These are phyloP conservation scores for Pipistrellus nathusii DNA, from an alignment of 2,797 vertebrate species.

Conservation along the genomic window DNA sequence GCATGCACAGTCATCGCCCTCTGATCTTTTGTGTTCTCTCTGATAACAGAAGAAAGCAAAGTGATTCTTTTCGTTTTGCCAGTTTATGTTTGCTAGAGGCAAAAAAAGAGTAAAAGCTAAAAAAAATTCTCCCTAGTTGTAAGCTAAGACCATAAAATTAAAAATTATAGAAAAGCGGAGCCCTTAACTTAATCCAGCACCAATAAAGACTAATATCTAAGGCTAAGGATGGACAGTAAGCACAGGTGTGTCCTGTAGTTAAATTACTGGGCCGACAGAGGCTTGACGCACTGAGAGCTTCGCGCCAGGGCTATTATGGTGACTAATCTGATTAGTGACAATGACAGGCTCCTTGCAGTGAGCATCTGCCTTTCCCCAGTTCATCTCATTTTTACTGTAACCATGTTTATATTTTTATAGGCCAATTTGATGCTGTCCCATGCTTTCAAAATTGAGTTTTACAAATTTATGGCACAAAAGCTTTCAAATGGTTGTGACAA, in stretches of 20 bases:
- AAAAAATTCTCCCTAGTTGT: neutral
- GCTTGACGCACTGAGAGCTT: neutral
- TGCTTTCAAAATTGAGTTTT: constrained; percentile 62
- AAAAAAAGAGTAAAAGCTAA: neutral
- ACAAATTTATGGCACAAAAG: constrained; percentile 51
- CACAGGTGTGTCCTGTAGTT: constrained; percentile 38
- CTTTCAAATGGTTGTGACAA: neutral
- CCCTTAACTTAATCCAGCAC: constrained; percentile 65
- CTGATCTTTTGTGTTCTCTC: neutral
- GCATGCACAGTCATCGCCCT: neutral
- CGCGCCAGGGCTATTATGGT: neutral
- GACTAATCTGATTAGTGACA: constrained; percentile 57
- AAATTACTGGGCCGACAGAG: neutral
- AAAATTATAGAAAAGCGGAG: constrained; percentile 66
- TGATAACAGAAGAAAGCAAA: neutral
- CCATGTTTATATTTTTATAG: constrained; percentile 70
- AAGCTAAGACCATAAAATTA: constrained; percentile 53
- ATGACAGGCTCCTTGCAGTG: neutral
- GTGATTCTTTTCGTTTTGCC: neutral
- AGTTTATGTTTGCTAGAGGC: constrained; percentile 24
- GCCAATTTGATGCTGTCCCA: constrained; percentile 52
- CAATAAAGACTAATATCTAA: constrained; percentile 21
- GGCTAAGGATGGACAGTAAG: constrained; percentile 38
- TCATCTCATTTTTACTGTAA: constrained; percentile 57
- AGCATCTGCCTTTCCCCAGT: constrained; percentile 25